Conservation (phyloP, 2,797 vertebrate species). For the Lepilemur septentrionalis region DNA sequence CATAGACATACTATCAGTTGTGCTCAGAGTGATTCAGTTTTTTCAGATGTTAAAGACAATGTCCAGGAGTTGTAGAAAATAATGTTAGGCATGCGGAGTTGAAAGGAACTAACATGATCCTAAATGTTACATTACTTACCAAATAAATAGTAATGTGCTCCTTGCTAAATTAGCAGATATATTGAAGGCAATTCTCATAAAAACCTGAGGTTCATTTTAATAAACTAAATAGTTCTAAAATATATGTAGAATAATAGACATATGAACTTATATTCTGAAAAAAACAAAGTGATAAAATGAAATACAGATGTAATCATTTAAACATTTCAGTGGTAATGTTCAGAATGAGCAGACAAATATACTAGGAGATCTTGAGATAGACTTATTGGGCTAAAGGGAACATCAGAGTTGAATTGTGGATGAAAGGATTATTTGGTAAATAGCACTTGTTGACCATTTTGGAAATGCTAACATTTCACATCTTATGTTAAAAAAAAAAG, state of each 20-base stretch:
- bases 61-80: not conserved
- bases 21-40: not conserved
- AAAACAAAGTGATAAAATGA: not conserved
- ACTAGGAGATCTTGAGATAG: not conserved
- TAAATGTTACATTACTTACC: not conserved
- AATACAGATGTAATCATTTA: not conserved
- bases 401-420: not conserved
- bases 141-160: not conserved
- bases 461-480: not conserved
- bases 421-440: not conserved
- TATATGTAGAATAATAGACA: not conserved
- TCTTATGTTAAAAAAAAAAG: not conserved
- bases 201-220: conserved; percentile 1
- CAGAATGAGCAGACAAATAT: not conserved
- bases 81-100: not conserved
- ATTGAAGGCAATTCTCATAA: not conserved
- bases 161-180: not conserved
- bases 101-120: not conserved
- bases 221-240: not conserved
- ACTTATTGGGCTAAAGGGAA: not conserved
- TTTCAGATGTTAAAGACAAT: not conserved
- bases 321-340: not conserved
- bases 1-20: not conserved
- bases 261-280: not conserved
- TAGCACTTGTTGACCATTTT: not conserved